A percentile compares a stretch with the other conserved stretches of the same genome.
phyloP scores from a whole-genome alignment of 2,113 vertebrate species.

The Rhagologus leucostigma region DNA sequence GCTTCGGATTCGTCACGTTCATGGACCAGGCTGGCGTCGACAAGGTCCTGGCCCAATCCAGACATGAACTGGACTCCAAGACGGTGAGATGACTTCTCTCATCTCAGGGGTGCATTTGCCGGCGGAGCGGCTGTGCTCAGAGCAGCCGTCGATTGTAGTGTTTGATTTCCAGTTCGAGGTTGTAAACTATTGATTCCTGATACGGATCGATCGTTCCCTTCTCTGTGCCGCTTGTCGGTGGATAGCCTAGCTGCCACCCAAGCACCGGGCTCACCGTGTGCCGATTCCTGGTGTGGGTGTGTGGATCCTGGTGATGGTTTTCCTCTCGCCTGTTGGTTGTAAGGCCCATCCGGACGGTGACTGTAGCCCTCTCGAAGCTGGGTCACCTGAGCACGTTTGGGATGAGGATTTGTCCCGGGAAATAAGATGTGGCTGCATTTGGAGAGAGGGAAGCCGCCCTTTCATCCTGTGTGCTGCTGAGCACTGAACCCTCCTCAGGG shows the following conservation, averaged over 20 bases:
- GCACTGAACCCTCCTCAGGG: background rate
- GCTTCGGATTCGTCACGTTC: constrained; percentile 98
- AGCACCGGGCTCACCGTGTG: background rate
- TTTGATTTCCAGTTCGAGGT: constrained; percentile 24
- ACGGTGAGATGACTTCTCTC: constrained; percentile 85
- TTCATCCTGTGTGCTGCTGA: background rate
- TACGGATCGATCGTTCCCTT: background rate
- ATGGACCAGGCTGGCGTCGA: constrained; percentile 98
- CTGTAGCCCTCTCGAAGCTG: background rate
- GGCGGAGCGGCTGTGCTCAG: background rate
- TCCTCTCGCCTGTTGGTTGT: background rate
- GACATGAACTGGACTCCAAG: constrained; percentile 98
- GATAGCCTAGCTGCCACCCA: background rate
- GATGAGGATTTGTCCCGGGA: background rate
- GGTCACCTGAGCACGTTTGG: background rate
- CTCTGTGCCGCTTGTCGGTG: background rate
- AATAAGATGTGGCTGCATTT: background rate
- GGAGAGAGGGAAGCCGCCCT: background rate
- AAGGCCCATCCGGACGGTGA: background rate
- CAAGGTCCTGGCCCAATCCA: constrained; percentile 96
- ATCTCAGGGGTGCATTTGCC: constrained; percentile 9
- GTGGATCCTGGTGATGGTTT: background rate
- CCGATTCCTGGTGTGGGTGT: background rate
- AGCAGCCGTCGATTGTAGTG: background rate
- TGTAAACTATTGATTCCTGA: background rate